Evolutionary conservation across 2,113 vertebrate species (phyloP), one percentile per base, ranked within the genome.

Genomic region (Irena cyanogastra): DNA sequence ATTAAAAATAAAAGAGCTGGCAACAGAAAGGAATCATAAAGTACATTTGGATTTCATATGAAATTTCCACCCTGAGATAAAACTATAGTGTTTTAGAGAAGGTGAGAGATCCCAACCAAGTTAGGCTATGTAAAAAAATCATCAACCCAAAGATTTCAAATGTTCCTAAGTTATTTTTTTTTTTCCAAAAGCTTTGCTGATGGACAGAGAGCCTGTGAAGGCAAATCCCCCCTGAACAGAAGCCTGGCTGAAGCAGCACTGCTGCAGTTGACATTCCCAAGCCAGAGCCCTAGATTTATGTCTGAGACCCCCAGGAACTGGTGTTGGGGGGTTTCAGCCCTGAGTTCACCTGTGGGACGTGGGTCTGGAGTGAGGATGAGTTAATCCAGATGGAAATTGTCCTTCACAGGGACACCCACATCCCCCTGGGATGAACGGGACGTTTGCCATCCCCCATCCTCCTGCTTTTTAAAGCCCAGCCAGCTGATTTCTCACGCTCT

Each of bases 1-100:
- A 93, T 94, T 83, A 92, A 96, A 91, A 94, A 93, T 80, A 76
- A 88, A 90, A 94, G 85, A 88, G 85, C 80, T 92, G 92, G 93
- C 93, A 83, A 75, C 31, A 88, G 90, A 56, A 68, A 86, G 0
- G 24, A 91, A 83, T 91, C 63, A 86, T 45, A 53, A 90, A 93
- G 60, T 47, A 37, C 80, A 63, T 88, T 96, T 88, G 76, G 88
- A 64, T 93, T 90, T 95, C 79, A 18, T 44, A 47, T 47, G 65
- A 83, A 75, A 56, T 75, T 94, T 94, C 71, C 53, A 68, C 79
- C 44, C 83, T 52, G 47, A 89, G 69, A 68, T 60, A 76, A 85
- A 94, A 60, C 44, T 1, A 1, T 15, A 23, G 26, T 17, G 12
- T 86, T 92, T 83, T 75, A 41, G 28, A 21, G 71, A 83, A 70